These are phyloP conservation scores for Campoletis sonorensis DNA, from an alignment of 1,140 invertebrate genomes.

Conservation along the genomic window DNA sequence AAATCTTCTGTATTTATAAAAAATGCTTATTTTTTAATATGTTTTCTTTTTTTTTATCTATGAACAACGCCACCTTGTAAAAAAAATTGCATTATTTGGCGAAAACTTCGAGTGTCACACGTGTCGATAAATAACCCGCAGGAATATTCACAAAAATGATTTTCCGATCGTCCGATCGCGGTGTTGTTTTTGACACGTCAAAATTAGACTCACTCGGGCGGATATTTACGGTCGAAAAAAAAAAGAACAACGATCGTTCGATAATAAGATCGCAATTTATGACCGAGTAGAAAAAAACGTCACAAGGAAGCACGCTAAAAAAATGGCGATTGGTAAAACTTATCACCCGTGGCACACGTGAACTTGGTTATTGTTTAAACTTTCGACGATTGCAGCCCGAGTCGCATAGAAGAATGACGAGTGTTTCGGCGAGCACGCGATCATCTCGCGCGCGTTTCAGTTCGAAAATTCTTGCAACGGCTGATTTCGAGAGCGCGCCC, in stretches of 20 bases:
- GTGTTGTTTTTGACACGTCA: no score
- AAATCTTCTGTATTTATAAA: conserved; percentile 19
- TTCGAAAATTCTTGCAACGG: not conserved
- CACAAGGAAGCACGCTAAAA: not conserved
- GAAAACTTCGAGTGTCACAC: not conserved
- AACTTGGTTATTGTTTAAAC: conserved; percentile 25
- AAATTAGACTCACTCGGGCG: no score
- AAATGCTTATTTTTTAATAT: not conserved
- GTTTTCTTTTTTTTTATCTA: conserved; percentile 60
- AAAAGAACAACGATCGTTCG: no score
- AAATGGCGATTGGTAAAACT: not conserved
- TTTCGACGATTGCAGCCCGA: not conserved
- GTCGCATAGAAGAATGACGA: conserved; percentile 2
- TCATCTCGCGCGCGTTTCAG: conserved; percentile 25
- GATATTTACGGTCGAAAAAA: no score
- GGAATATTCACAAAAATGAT: not conserved
- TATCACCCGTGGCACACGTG: conserved; percentile 36
- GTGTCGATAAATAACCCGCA: not conserved
- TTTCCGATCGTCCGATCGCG: not conserved
- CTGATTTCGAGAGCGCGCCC: conserved; percentile 26
- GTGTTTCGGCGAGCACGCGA: conserved; percentile 37
- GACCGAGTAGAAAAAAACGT: not conserved
- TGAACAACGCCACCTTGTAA: conserved; percentile 55
- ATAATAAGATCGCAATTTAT: no score
- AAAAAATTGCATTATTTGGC: not conserved